phyloP scores from a whole-genome alignment of 2,797 vertebrate species.

The Fistularia commersonii region DNA sequence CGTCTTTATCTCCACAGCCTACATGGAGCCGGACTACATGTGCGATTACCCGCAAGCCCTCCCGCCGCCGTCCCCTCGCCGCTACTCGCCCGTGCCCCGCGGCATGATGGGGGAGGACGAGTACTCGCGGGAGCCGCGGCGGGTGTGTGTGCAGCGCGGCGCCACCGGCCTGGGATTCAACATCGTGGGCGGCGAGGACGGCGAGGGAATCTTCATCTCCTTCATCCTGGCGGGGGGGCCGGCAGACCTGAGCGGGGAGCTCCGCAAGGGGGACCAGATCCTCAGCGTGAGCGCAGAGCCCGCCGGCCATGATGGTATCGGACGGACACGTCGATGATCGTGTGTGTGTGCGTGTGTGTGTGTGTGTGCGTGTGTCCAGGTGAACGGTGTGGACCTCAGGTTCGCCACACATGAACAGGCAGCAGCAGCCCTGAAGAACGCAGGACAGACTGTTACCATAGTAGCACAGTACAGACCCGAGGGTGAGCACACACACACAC shows the following conservation, averaged over 20 bases:
- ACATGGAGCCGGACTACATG: constrained; percentile 86
- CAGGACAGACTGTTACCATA: constrained; percentile 87
- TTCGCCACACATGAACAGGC: constrained; percentile 88
- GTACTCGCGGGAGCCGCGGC: constrained; percentile 76
- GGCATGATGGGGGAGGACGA: constrained; percentile 81
- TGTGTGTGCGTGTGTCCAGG: constrained; percentile 63
- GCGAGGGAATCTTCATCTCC: constrained; percentile 90
- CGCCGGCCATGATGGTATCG: no score
- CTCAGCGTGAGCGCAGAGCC: constrained; percentile 70
- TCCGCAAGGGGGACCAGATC: constrained; percentile 87
- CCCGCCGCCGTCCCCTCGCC: constrained; percentile 81
- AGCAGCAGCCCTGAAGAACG: constrained; percentile 87
- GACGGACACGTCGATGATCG: no score
- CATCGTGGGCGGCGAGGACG: constrained; percentile 87
- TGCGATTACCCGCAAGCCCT: constrained; percentile 85
- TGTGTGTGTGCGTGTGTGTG: not conserved
- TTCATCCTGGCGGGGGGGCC: constrained; percentile 89
- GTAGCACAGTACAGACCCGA: constrained; percentile 86
- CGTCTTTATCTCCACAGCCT: constrained; percentile 60
- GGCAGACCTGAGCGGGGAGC: constrained; percentile 85
- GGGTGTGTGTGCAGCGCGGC: constrained; percentile 82
- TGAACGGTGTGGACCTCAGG: constrained; percentile 87
- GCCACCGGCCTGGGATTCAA: constrained; percentile 86
- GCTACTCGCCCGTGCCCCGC: constrained; percentile 82
- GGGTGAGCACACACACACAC: constrained; percentile 41